These are phyloP conservation scores for Lycaena phlaeas DNA, from an alignment of 2,888 invertebrate genomes.

Conservation along the genomic window DNA sequence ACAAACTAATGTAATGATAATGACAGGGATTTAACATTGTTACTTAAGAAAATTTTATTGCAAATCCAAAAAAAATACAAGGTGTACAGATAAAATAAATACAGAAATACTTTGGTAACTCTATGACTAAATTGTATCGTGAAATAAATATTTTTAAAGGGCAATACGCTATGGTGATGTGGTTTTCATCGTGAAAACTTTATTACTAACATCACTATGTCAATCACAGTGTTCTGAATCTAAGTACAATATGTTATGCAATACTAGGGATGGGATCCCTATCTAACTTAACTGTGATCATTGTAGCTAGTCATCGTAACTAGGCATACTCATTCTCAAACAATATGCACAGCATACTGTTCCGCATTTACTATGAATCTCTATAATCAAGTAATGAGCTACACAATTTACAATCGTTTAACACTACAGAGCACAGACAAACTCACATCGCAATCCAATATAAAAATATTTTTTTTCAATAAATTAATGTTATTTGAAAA, in stretches of 20 bases:
- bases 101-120: slow-evolving; percentile 62
- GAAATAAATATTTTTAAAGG: slow-evolving; percentile 15
- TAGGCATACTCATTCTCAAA: slow-evolving; percentile 7
- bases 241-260: slow-evolving; percentile 21
- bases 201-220: slow-evolving; percentile 5
- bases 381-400: slow-evolving; percentile 13
- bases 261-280: slow-evolving; percentile 16
- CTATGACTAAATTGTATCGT: slow-evolving; percentile 25
- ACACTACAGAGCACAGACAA: neutral
- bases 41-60: no score
- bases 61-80: no score
- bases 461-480: slow-evolving; percentile 12
- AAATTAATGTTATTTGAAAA: slow-evolving; percentile 22
- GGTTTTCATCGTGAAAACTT: neutral
- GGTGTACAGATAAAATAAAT: slow-evolving; percentile 10
- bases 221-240: slow-evolving; percentile 16
- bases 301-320: no score
- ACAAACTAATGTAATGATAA: slow-evolving; percentile 10
- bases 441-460: slow-evolving; percentile 41
- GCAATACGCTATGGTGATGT: slow-evolving; percentile 1
- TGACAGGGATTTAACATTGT: no score
- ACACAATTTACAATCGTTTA: neutral
- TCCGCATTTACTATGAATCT: slow-evolving; percentile 11
- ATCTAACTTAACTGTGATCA: slow-evolving; percentile 10
- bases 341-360: slow-evolving; percentile 18